phyloP scores from a whole-genome alignment of 2,113 vertebrate species.

The Colistium nudipinnis region DNA sequence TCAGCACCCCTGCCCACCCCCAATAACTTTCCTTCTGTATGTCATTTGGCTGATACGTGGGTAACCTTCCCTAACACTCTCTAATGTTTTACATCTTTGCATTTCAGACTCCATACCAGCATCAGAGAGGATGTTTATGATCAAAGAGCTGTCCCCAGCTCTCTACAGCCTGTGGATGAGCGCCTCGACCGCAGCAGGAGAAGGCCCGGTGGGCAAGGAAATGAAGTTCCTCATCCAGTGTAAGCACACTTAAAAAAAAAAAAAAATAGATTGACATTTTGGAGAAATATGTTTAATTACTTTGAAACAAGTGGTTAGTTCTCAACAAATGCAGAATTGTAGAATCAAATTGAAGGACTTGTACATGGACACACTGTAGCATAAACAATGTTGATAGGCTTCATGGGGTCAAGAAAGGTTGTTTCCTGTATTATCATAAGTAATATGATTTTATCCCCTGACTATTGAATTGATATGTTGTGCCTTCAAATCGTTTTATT shows the following conservation, averaged over 20 bases:
- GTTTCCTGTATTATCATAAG: too few species aligned
- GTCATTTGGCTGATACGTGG: too few species aligned
- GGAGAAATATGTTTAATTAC: background rate
- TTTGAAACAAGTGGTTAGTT: too few species aligned
- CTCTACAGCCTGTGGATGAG: constrained; percentile 74
- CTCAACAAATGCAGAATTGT: too few species aligned
- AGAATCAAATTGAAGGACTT: background rate
- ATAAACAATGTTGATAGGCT: too few species aligned
- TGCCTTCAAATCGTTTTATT: background rate
- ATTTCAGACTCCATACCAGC: constrained; percentile 46
- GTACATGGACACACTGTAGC: background rate
- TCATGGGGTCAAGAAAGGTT: too few species aligned
- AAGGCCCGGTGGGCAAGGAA: constrained; percentile 51
- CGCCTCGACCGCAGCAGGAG: constrained; percentile 71
- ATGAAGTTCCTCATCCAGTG: constrained; percentile 57
- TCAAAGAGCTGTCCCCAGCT: constrained; percentile 41
- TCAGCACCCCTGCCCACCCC: too few species aligned
- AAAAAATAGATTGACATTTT: too few species aligned
- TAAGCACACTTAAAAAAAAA: constrained; percentile 53
- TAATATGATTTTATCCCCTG: too few species aligned
- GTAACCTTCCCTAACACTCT: background rate
- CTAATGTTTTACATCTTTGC: background rate
- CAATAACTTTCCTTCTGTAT: too few species aligned
- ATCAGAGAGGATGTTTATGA: constrained; percentile 26
- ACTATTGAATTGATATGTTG: background rate